phyloP scores from a whole-genome alignment of 2,888 invertebrate species.

The Tenthredo livida region DNA sequence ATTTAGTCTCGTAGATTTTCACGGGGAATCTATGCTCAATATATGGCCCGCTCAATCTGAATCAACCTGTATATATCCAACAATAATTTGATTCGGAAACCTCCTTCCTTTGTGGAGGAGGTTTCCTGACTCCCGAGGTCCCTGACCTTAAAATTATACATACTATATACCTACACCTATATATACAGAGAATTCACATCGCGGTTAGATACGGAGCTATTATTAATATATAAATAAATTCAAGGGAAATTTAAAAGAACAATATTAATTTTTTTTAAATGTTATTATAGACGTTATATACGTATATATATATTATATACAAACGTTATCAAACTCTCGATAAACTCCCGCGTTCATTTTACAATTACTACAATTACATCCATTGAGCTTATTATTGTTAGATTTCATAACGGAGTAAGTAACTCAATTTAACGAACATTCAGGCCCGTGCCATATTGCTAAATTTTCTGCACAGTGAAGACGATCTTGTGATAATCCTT shows the following conservation, averaged over 20 bases:
- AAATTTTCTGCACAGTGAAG: not conserved
- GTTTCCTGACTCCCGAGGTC: constrained; percentile 14
- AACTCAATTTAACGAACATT: not conserved
- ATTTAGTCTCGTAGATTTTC: too few relatives aligned
- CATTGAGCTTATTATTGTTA: not conserved
- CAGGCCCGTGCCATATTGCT: not conserved
- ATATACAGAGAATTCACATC: not conserved
- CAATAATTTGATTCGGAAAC: constrained; percentile 26
- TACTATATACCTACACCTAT: not conserved
- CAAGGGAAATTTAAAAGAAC: not conserved
- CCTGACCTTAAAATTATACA: constrained; percentile 29
- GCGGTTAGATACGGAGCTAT: not conserved
- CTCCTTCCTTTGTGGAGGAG: not conserved
- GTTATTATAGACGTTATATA: not conserved
- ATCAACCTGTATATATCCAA: not conserved
- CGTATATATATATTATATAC: not conserved
- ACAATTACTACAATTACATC: not conserved
- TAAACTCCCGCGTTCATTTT: not conserved
- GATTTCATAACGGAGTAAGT: not conserved
- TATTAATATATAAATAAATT: not conserved
- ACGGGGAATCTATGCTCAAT: too few relatives aligned
- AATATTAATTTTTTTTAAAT: too few relatives aligned
- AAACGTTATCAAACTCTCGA: not conserved
- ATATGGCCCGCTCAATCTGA: too few relatives aligned
- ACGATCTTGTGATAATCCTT: too few relatives aligned